Conservation (phyloP, 2,888 invertebrate genomes). For the Drosophila mettleri region DNA sequence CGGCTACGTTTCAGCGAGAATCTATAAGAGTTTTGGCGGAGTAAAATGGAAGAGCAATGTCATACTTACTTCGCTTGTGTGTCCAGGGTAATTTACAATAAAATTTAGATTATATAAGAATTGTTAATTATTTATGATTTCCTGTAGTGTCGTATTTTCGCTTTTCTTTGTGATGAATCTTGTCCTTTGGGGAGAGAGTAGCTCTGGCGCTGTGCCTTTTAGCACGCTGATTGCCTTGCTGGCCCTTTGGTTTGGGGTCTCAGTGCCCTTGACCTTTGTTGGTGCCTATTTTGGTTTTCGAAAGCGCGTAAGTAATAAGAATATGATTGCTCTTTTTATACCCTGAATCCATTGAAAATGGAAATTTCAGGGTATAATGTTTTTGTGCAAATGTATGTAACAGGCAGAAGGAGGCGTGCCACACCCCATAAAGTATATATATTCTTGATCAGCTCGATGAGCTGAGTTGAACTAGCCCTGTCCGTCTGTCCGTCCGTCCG, state of each 20-base stretch:
- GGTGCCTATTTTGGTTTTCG: slow-evolving; percentile 99
- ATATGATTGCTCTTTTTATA: not conserved
- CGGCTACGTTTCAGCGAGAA: slow-evolving; percentile 97
- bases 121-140: not conserved
- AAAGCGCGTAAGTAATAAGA: slow-evolving; percentile 90
- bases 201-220: slow-evolving; percentile 98
- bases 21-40: slow-evolving; percentile 99
- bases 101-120: not conserved
- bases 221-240: slow-evolving; percentile 96
- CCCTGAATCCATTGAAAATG: no score
- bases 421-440: no score
- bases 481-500: no score
- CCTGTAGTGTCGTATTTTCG: slow-evolving; percentile 94
- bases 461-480: no score
- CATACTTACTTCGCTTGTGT: slow-evolving; percentile 96
- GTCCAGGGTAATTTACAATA: slow-evolving; percentile 93
- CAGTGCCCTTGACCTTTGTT: slow-evolving; percentile 98
- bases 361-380: no score
- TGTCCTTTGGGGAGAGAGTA: slow-evolving; percentile 97
- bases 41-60: slow-evolving; percentile 99
- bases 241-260: slow-evolving; percentile 99
- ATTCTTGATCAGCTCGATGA: no score
- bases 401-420: no score
- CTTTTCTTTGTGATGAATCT: slow-evolving; percentile 99
- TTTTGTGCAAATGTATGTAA: no score